Conservation (phyloP, 2,113 vertebrate species). For the Scatophagus argus region DNA sequence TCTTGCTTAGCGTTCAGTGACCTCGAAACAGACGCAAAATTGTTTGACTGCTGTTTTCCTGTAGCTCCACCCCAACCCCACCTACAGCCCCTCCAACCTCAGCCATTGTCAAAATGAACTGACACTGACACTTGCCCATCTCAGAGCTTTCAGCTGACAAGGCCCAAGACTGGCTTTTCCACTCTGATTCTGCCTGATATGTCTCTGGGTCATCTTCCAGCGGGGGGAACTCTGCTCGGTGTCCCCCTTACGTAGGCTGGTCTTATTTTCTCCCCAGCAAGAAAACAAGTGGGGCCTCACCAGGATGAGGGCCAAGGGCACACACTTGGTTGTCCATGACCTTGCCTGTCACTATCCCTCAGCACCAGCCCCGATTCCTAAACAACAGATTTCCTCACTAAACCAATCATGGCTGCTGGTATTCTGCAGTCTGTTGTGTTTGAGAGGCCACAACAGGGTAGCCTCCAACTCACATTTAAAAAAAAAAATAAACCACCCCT, state of each 20-base stretch:
- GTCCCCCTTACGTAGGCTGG: conserved; percentile 59
- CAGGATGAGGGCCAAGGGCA: conserved; percentile 80
- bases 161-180: conserved; percentile 76
- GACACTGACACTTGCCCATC: conserved; percentile 78
- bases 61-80: conserved; percentile 41
- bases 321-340: conserved; percentile 77
- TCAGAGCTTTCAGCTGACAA: conserved; percentile 79
- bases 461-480: conserved; percentile 55
- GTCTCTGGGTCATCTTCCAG: conserved; percentile 80
- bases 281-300: conserved; percentile 58
- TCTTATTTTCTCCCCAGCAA: conserved; percentile 63
- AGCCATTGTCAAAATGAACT: conserved; percentile 74
- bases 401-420: conserved; percentile 69
- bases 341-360: conserved; percentile 84
- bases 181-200: conserved; percentile 78
- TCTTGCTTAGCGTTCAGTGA: conserved; percentile 56
- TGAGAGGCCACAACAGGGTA: conserved; percentile 38
- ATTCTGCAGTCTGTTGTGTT: conserved; percentile 57
- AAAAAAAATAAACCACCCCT: conserved; percentile 89
- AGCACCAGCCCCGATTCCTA: conserved; percentile 61
- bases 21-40: conserved; percentile 70
- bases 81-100: conserved; percentile 64
- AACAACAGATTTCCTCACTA: conserved; percentile 70
- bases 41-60: conserved; percentile 62
- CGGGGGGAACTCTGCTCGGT: conserved; percentile 35